Evolutionary conservation across 1,140 invertebrate genomes (phyloP).

Genomic region (Calephelis nemesis): DNA sequence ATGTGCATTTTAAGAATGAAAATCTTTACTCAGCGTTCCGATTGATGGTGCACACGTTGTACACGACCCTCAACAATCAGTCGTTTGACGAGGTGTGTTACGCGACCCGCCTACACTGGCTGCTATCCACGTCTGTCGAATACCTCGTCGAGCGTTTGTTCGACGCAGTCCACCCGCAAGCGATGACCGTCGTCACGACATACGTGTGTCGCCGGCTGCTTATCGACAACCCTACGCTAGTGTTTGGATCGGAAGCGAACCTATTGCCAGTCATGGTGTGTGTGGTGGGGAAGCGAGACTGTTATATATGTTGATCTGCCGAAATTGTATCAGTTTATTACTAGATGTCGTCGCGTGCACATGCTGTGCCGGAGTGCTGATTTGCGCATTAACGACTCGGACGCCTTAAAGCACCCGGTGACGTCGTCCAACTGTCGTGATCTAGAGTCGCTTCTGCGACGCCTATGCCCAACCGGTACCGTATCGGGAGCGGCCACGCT

Average conservation of each 20-base stretch:
- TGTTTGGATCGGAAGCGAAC: conserved; percentile 4
- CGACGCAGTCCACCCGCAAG: background rate
- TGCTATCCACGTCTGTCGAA: background rate
- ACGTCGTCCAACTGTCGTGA: background rate
- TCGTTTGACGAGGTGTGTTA: conserved; percentile 8
- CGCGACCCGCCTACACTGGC: background rate
- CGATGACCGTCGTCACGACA: background rate
- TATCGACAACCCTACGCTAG: conserved; percentile 7
- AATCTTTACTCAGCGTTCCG: conserved; percentile 1
- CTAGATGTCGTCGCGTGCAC: conserved; percentile 3
- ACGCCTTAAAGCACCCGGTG: background rate
- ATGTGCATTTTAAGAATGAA: conserved; percentile 9
- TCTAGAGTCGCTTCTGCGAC: background rate
- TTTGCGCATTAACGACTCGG: conserved; percentile 2
- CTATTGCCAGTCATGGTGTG: background rate
- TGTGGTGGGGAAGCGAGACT: background rate
- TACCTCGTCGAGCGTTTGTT: conserved; percentile 4
- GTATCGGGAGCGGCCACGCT: conserved; percentile 2
- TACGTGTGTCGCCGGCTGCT: conserved; percentile 5
- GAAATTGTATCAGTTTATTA: conserved; percentile 7
- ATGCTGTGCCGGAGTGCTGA: conserved; percentile 6
- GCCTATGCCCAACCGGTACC: background rate
- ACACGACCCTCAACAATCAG: conserved; percentile 6
- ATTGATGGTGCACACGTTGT: background rate
- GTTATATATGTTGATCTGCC: background rate